These are phyloP conservation scores for Hippocampus mohnikei DNA, from an alignment of 2,113 vertebrate species.

Conservation along the genomic window DNA sequence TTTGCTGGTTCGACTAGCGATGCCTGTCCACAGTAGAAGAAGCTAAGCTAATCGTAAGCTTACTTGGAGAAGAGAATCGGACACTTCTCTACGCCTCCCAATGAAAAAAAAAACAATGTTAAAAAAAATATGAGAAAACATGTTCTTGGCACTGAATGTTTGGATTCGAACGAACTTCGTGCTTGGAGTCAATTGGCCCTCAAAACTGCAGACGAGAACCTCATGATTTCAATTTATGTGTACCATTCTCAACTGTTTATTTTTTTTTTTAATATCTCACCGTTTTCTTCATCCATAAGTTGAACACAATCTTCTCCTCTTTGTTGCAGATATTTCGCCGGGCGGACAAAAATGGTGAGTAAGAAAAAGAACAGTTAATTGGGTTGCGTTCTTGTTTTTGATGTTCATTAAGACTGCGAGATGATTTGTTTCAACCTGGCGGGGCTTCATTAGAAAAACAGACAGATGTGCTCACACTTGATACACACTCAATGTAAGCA, in stretches of 20 bases:
- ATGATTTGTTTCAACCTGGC: background rate
- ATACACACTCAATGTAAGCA: background rate
- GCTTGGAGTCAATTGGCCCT: no score
- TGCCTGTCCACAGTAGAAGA: no score
- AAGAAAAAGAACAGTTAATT: conserved; percentile 26
- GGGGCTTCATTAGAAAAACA: no score
- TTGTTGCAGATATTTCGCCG: conserved; percentile 72
- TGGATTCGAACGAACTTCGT: no score
- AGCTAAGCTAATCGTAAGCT: no score
- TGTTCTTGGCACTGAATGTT: no score
- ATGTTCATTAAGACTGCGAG: conserved; percentile 15
- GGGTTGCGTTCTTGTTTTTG: conserved; percentile 9
- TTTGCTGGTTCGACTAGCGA: no score
- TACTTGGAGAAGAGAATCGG: no score
- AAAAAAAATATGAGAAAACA: no score
- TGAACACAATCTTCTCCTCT: conserved; percentile 26
- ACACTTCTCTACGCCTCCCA: no score
- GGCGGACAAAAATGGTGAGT: conserved; percentile 77
- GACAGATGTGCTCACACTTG: background rate
- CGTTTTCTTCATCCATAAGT: background rate
- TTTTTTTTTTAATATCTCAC: no score
- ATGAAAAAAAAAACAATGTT: no score
- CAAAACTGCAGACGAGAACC: background rate
- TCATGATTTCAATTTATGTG: background rate
- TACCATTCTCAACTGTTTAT: background rate